phyloP scores from a whole-genome alignment of 1,140 invertebrate genomes.

The Drosophila mojavensis region DNA sequence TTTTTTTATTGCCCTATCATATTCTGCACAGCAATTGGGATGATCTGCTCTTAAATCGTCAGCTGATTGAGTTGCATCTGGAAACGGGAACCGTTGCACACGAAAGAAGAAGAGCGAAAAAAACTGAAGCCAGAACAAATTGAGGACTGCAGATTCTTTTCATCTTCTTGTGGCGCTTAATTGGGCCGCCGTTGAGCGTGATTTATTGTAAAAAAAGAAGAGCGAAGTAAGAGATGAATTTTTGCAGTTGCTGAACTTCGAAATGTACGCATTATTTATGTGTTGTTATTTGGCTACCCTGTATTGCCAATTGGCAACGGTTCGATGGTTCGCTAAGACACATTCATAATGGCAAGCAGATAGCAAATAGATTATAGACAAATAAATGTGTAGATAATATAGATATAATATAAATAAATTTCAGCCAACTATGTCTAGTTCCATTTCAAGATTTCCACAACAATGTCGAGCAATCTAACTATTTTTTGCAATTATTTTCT shows the following conservation, averaged over 20 bases:
- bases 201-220: constrained; percentile 68
- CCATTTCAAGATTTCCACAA: no score
- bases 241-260: constrained; percentile 42
- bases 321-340: no score
- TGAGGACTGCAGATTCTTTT: constrained; percentile 2
- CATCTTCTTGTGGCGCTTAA: constrained; percentile 54
- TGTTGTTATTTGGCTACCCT: constrained; percentile 56
- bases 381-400: no score
- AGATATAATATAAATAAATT: no score
- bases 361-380: no score
- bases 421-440: no score
- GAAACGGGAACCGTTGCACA: constrained; percentile 23
- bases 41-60: neutral
- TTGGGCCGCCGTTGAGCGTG: constrained; percentile 65
- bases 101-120: constrained; percentile 1
- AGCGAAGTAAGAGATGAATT: constrained; percentile 4
- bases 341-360: no score
- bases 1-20: neutral
- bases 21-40: neutral
- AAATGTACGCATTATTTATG: constrained; percentile 72
- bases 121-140: neutral
- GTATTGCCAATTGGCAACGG: neutral
- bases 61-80: constrained; percentile 42
- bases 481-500: no score
- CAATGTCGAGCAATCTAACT: no score